phyloP scores from a whole-genome alignment of 2,888 invertebrate species.

The Zeuzera pyrina region DNA sequence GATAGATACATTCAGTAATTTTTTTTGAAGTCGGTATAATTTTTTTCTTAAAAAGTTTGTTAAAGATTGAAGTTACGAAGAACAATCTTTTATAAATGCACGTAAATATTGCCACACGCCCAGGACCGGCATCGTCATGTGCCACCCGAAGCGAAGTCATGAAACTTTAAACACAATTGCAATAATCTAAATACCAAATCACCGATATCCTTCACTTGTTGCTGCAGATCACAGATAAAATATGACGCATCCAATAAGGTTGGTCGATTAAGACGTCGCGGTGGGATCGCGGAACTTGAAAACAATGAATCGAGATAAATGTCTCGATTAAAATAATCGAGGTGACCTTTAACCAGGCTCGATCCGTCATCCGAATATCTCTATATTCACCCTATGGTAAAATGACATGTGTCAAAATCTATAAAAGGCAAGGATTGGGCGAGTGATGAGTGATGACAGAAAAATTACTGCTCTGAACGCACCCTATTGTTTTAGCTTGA shows the following conservation, averaged over 20 bases:
- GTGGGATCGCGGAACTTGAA: slow-evolving; percentile 40
- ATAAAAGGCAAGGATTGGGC: slow-evolving; percentile 32
- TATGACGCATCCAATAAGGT: slow-evolving; percentile 39
- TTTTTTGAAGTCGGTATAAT: no score
- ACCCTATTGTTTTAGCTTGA: slow-evolving; percentile 41
- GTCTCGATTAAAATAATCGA: slow-evolving; percentile 62
- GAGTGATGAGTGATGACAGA: slow-evolving; percentile 39
- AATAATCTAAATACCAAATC: slow-evolving; percentile 48
- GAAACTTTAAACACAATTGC: no score
- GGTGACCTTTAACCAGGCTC: slow-evolving; percentile 43
- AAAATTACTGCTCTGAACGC: slow-evolving; percentile 34
- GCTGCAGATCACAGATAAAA: slow-evolving; percentile 26
- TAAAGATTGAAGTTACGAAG: no score
- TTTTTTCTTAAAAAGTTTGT: no score
- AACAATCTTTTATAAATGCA: no score
- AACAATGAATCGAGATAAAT: slow-evolving; percentile 59
- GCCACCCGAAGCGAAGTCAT: no score
- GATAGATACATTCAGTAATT: no score
- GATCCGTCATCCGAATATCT: slow-evolving; percentile 40
- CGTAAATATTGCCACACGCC: no score
- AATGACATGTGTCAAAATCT: slow-evolving; percentile 47
- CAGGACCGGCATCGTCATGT: no score
- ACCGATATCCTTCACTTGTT: slow-evolving; percentile 30
- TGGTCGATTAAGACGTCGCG: slow-evolving; percentile 50
- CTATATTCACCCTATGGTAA: slow-evolving; percentile 24